Percentiles rank a stretch among this genome's conserved stretches.
phyloP scores from a whole-genome alignment of 2,113 vertebrate species.

The Anarhynchus alexandrinus region DNA sequence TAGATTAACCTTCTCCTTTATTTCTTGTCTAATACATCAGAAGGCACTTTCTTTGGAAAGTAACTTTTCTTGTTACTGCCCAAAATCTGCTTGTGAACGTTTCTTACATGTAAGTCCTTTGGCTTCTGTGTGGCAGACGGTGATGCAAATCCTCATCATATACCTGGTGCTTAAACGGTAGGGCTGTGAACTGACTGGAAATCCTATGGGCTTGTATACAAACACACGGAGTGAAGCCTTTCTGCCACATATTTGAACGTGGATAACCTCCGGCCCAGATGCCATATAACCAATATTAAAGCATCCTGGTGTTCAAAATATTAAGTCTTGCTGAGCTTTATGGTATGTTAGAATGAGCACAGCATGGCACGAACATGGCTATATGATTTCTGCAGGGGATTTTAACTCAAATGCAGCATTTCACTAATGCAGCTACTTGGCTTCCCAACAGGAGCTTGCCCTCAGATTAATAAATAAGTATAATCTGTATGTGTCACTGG shows the following conservation, averaged over 20 bases:
- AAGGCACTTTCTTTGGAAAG: neutral
- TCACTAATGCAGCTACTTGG: constrained; percentile 23
- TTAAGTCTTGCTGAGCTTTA: constrained; percentile 1
- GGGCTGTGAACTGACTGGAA: neutral
- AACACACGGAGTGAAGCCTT: neutral
- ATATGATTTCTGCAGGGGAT: neutral
- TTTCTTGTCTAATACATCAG: neutral
- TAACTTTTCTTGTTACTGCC: neutral
- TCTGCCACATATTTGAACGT: neutral
- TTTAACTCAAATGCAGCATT: constrained; percentile 15
- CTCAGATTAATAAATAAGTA: constrained; percentile 32
- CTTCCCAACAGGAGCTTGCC: constrained; percentile 33
- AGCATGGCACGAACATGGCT: neutral
- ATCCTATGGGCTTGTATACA: neutral
- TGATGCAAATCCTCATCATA: neutral
- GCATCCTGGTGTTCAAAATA: neutral
- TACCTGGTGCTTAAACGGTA: neutral
- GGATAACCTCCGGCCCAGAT: neutral
- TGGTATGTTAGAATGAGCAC: neutral
- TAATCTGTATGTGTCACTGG: neutral
- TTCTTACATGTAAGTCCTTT: neutral
- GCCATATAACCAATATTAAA: neutral
- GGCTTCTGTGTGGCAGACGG: neutral
- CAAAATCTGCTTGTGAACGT: neutral
- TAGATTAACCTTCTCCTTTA: neutral